A percentile compares a stretch with the other conserved stretches of the same genome.
Evolutionary conservation across 1,140 invertebrate species (phyloP).

Genomic region (Drosophila hydei): DNA sequence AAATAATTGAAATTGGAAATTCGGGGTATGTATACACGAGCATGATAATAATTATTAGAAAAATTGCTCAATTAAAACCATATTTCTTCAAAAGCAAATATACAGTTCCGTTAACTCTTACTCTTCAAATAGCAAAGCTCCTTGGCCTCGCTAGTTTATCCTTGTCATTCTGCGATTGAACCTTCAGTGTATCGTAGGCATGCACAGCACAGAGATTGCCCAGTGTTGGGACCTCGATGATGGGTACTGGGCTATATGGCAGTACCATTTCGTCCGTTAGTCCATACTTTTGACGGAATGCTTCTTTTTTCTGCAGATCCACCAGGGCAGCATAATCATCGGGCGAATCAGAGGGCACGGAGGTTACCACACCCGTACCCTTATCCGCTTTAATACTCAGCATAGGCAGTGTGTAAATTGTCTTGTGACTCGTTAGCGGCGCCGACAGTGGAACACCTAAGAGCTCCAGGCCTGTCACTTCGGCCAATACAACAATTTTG

Average conservation of each 20-base stretch:
- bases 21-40: neutral
- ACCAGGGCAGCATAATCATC: constrained; percentile 98
- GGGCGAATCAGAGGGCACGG: constrained; percentile 99
- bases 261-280: constrained; percentile 96
- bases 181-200: constrained; percentile 95
- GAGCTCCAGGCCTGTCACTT: constrained; percentile 90
- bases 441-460: constrained; percentile 92
- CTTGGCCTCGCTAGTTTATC: constrained; percentile 98
- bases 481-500: constrained; percentile 88
- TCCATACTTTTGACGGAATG: constrained; percentile 96
- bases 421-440: constrained; percentile 92
- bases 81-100: too few species aligned
- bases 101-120: constrained; percentile 22
- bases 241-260: constrained; percentile 90
- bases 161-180: constrained; percentile 98
- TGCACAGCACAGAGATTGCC: constrained; percentile 94
- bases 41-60: too few species aligned
- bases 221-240: constrained; percentile 96
- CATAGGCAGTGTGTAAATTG: constrained; percentile 98
- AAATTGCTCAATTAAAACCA: too few species aligned
- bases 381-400: constrained; percentile 99
- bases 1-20: neutral
- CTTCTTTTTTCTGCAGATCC: constrained; percentile 97
- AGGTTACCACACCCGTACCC: constrained; percentile 98
- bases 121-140: constrained; percentile 97